Base-by-base conservation (phyloP, 2,797 vertebrate species). In the Cottoperca gobio region DNA sequence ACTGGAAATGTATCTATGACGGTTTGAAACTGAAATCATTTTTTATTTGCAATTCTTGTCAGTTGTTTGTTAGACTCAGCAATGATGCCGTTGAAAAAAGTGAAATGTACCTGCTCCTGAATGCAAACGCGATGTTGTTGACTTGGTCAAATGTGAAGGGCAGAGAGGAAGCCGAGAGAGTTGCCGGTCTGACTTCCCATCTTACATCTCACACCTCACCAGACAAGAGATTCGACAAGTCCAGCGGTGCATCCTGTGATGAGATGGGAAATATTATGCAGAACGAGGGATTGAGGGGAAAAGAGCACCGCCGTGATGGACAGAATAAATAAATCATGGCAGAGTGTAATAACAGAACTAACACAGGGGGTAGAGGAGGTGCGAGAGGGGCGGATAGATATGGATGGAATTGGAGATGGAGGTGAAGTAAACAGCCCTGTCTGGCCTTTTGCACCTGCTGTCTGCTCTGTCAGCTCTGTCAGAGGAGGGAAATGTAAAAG, bases 321-420 rank as follows among this genome's bases (percentile, higher is more conserved):
- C 77, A 73, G 76, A 66, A 79, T 82, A 76, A 84, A 86, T 82
- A 84, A 76, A 73, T 76, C 60, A 61, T 39, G 55, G 42, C 39
- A 23, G 43, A 63, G 60, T 8, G 50, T 73, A 73, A 78, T 79
- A 77, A 65, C 66, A 74, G 69, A 71, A 62, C 65, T 63, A 60
- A 28, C 42, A 21, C 26, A 0, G 57, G 58, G 42, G 58, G 45
- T 10, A 1, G 57, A 55, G 53, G 70, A 43, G 66, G 62, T 2
- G 54, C 19, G 55, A 4, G 45, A 4, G 23, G 23, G 28, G 61
- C 8, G 43, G 45, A 21, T 49, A 57, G 19, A 42, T 69, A 26
- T 2, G 58, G 66, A 61, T 33, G 40, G 24, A 63, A 70, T 55
- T 9, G 37, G 35, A 72, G 58, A 24, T 54, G 63, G 76, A 72